Percentiles rank a stretch among this genome's conserved stretches.
These are phyloP conservation scores for Drusus annulatus DNA, from an alignment of 1,140 invertebrate genomes.

Conservation along the genomic window DNA sequence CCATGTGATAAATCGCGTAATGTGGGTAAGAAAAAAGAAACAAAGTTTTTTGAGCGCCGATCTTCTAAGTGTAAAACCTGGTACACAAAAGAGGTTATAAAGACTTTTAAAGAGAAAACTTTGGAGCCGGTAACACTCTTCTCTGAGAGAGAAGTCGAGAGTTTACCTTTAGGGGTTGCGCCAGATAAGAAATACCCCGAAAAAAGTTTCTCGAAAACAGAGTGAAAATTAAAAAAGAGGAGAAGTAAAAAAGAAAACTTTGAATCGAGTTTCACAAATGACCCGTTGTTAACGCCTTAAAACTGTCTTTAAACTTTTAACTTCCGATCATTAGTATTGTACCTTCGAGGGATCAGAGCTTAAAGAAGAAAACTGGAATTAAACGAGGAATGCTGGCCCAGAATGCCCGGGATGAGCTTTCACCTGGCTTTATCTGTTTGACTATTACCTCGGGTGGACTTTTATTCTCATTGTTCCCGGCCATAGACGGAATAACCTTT, in stretches of 20 bases:
- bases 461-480: constrained; percentile 44
- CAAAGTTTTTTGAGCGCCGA: constrained; percentile 51
- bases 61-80: constrained; percentile 59
- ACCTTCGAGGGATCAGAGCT: constrained; percentile 45
- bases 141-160: constrained; percentile 46
- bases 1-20: constrained; percentile 38
- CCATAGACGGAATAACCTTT: constrained; percentile 30
- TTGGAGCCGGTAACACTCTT: constrained; percentile 54
- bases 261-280: constrained; percentile 47
- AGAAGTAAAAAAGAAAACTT: constrained; percentile 34
- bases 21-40: constrained; percentile 39
- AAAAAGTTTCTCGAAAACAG: constrained; percentile 21
- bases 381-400: neutral
- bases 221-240: constrained; percentile 41
- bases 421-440: constrained; percentile 54
- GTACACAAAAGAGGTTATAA: constrained; percentile 59
- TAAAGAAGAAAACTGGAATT: constrained; percentile 31
- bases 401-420: neutral
- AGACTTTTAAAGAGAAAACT: constrained; percentile 60
- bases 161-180: constrained; percentile 53
- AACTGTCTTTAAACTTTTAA: constrained; percentile 58
- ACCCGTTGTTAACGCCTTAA: constrained; percentile 53
- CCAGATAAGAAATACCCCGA: constrained; percentile 39
- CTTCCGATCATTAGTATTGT: constrained; percentile 54
- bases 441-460: constrained; percentile 32